Evolutionary conservation across 2,113 vertebrate genomes (phyloP).

Genomic region (Laticauda laticaudata): DNA sequence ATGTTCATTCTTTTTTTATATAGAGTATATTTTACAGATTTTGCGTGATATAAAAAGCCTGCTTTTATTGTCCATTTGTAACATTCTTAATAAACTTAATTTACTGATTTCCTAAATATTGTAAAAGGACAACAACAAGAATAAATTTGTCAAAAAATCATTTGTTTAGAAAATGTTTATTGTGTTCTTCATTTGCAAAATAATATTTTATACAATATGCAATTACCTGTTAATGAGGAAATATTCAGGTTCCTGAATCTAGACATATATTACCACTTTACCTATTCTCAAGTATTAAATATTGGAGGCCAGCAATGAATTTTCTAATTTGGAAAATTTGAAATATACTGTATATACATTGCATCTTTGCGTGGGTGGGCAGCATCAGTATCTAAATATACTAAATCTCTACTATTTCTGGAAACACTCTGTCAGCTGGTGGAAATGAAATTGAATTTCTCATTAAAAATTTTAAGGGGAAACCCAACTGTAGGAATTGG

Average conservation of each 20-base stretch:
- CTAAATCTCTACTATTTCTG: too few species aligned
- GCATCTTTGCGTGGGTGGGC: too few species aligned
- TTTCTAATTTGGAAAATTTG: too few species aligned
- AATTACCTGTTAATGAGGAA: neutral
- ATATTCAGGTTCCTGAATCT: neutral
- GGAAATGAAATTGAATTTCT: too few species aligned
- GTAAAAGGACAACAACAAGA: neutral
- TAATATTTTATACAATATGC: neutral
- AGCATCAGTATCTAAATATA: too few species aligned
- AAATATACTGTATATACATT: too few species aligned
- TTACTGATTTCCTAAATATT: neutral
- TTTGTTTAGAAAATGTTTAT: neutral
- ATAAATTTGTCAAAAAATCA: neutral
- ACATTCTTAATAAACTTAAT: neutral
- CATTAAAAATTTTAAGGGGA: too few species aligned
- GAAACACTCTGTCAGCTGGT: too few species aligned
- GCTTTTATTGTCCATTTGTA: neutral
- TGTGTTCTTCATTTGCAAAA: neutral
- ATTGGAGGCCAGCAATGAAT: too few species aligned
- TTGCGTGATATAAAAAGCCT: neutral
- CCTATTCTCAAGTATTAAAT: too few species aligned
- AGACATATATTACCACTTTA: neutral
- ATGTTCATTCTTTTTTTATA: constrained; percentile 29
- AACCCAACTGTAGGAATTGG: too few species aligned
- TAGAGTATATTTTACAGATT: constrained; percentile 27